phyloP scores from a whole-genome alignment of 2,888 invertebrate genomes.

The Lampropteryx suffumata region DNA sequence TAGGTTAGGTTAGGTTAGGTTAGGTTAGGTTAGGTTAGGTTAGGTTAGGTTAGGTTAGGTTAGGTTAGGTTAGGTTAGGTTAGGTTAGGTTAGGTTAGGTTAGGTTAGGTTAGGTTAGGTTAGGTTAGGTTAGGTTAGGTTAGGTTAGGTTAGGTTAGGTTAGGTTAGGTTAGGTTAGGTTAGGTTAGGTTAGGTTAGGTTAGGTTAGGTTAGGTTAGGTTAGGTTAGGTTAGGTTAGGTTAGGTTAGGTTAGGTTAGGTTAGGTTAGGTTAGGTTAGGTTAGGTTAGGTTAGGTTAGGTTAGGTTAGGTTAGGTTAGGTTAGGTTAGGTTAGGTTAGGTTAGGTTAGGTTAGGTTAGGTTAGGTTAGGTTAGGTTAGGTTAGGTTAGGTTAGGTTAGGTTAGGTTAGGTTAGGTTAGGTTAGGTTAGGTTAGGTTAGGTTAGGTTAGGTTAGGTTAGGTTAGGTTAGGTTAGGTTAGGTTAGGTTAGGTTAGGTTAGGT shows the following conservation, averaged over 20 bases:
- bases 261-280: slow-evolving; percentile 27
- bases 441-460: slow-evolving; percentile 20
- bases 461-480: slow-evolving; percentile 19
- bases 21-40: slow-evolving; percentile 33
- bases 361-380: slow-evolving; percentile 22
- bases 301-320: slow-evolving; percentile 26
- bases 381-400: slow-evolving; percentile 23
- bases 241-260: slow-evolving; percentile 21
- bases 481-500: slow-evolving; percentile 18
- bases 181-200: slow-evolving; percentile 12
- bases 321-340: slow-evolving; percentile 23
- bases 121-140: slow-evolving; percentile 22
- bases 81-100: slow-evolving; percentile 16
- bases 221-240: slow-evolving; percentile 20
- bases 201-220: slow-evolving; percentile 17
- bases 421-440: slow-evolving; percentile 18
- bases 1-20: slow-evolving; percentile 32
- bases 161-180: slow-evolving; percentile 11
- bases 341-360: slow-evolving; percentile 21
- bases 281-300: slow-evolving; percentile 26
- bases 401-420: slow-evolving; percentile 20
- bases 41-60: slow-evolving; percentile 29
- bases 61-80: slow-evolving; percentile 26
- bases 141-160: slow-evolving; percentile 16
- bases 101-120: slow-evolving; percentile 18